A percentile compares a stretch with the other conserved stretches of the same genome.
Evolutionary conservation across 2,797 vertebrate genomes (phyloP).

Genomic region (Hydrolagus colliei): DNA sequence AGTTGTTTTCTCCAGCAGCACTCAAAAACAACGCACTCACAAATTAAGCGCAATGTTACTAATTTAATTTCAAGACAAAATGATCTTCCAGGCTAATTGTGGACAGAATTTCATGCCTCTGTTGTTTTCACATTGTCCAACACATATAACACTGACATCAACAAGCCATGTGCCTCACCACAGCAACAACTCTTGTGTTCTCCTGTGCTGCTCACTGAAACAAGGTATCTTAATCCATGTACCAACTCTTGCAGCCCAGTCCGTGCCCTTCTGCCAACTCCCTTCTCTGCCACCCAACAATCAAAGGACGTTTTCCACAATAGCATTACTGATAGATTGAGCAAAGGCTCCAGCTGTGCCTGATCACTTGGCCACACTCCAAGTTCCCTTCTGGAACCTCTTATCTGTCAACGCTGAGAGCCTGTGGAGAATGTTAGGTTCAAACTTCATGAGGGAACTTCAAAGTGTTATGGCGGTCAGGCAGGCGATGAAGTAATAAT

Average conservation of each 20-base stretch:
- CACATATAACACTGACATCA: neutral
- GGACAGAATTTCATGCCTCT: too few species aligned
- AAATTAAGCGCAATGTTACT: neutral
- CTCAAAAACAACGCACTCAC: too few species aligned
- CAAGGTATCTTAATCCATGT: neutral
- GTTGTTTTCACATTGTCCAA: too few species aligned
- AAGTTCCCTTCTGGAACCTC: constrained; percentile 20
- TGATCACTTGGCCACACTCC: neutral
- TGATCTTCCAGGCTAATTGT: too few species aligned
- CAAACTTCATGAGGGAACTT: constrained; percentile 23
- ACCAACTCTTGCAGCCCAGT: too few species aligned
- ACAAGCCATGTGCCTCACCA: neutral
- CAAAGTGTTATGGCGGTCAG: constrained; percentile 3
- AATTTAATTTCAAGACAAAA: neutral
- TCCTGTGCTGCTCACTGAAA: neutral
- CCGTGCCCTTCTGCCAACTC: too few species aligned
- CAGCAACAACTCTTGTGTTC: neutral
- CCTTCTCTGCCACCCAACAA: neutral
- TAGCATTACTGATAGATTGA: neutral
- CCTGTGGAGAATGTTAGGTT: constrained; percentile 10
- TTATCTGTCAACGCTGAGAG: constrained; percentile 20
- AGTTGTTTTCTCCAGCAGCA: too few species aligned
- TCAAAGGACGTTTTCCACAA: neutral
- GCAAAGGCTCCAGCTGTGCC: neutral
- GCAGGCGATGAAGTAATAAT: constrained; percentile 19